Base-by-base conservation (phyloP, 2,113 vertebrate genomes). In the Pelodiscus sinensis region DNA sequence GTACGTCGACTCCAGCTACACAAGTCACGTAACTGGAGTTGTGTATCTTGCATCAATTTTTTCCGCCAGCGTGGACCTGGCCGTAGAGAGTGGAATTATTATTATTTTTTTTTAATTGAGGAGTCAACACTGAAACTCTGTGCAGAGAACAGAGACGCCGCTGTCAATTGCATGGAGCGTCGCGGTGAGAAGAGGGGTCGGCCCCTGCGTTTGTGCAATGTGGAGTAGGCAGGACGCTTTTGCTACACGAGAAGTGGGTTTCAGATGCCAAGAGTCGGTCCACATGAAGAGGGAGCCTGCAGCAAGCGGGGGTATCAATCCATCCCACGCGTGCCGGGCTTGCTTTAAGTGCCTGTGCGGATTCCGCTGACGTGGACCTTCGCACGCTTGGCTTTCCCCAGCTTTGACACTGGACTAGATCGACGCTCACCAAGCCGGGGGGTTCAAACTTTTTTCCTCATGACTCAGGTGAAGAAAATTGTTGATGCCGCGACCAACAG, bases 41-140 rank as follows among this genome's bases (percentile, higher is more conserved):
- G 44, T 44, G 44, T 44, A 44, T 44, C 44, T 44, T 44, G 44
- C 44, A 44, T 44, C 44, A 44, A 44, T 44, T 44, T 44, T 5
- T 6, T 44, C 44, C 5, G 44, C 10, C 52, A 54, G 52, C 3
- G 52, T 54, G 14, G 14, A 54, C 52, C 10, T 54, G 14, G 10
- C 35, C 86, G 84, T 31, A 83, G 84, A 91, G 88, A 77, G 73
- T 50, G 73, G 90, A 58, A 90, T 92, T 94, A 21, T 22, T 85
- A n/a, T n/a, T n/a, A n/a, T n/a, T 22, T 22, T 52, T 87, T 78
- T 27, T 9, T 85, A 81, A 94, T 92, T 82, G 90, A 73, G 92
- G 93, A 96, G 86, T 95, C 95, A 95, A 3, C 2, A 89, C 12
- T 96, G 96, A 93, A 96, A 57, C 2, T 29, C 92, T 51, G 57